Evolutionary conservation across 2,888 invertebrate genomes (phyloP), one percentile per base, ranked within the genome.

Genomic region (Metopia argyrocephala): DNA sequence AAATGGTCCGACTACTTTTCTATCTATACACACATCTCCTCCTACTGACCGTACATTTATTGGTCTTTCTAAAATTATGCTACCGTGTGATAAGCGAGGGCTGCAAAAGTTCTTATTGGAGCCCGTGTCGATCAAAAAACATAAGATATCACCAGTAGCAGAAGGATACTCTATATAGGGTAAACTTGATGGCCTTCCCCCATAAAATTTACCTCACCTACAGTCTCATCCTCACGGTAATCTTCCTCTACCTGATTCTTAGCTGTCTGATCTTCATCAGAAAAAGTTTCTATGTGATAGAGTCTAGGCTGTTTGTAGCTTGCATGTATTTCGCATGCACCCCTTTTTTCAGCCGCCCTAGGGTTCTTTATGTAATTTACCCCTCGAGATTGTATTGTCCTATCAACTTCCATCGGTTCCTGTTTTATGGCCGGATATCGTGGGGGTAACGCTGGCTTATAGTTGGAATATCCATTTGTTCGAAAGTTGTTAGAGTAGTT

Each of bases 291-390:
- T 3, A 31, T 28, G 5, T 48, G 25, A 20, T 52, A 65, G 9
- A 65, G 3, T 18, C 38, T 18, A 18, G 48, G 52, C 21, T 52
- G 65, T 20, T 65, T 65, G 21, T 31, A 12, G 5, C 4, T 21
- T 15, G 18, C 20, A 28, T 21, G 5, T 12, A 21, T 12, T 15
- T 65, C 65, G 3, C 52, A 15, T 2, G 27, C 28, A 28, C 18
- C 28, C 3, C 31, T 65, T 52, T 65, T 65, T 5, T 5, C 38
- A 1, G 12, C 12, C 21, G 27, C 20, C 15, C 50, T 52, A 1
- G 65, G 65, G 12, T 50, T 48, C 28, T 65, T 65, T 2, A 52
- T 50, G 15, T 65, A 50, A 27, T 65, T 50, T 18, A 65, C 65
- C 2, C 50, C 25, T 3, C 31, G 27, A 28, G 65, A 50, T 21